Evolutionary conservation across 2,797 vertebrate genomes (phyloP).

Genomic region (Bryconaethiops microstoma): DNA sequence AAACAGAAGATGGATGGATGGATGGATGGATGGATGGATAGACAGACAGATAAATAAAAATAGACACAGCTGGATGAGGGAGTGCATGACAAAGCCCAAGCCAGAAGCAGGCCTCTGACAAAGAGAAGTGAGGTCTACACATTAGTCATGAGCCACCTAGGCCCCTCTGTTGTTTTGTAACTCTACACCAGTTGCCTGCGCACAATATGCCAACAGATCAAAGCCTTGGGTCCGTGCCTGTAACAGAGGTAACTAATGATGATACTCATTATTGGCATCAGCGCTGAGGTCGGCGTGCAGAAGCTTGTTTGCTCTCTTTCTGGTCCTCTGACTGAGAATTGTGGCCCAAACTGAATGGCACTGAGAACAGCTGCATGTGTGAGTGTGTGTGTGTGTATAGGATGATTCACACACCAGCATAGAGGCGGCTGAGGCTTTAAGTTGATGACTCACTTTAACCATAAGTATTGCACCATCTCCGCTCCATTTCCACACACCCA

Average conservation of each 20-base stretch:
- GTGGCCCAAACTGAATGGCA: slow-evolving; percentile 39
- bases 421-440: slow-evolving; percentile 72
- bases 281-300: slow-evolving; percentile 46
- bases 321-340: slow-evolving; percentile 58
- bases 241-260: slow-evolving; percentile 48
- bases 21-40: too few relatives aligned
- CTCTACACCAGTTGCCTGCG: slow-evolving; percentile 50
- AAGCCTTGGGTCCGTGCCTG: slow-evolving; percentile 30
- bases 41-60: too few relatives aligned
- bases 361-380: slow-evolving; percentile 12
- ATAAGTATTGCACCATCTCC: slow-evolving; percentile 70
- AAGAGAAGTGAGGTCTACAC: slow-evolving; percentile 29
- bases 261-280: slow-evolving; percentile 64
- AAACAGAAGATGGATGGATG: too few relatives aligned
- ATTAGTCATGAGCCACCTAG: slow-evolving; percentile 45
- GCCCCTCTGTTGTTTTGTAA: slow-evolving; percentile 53
- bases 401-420: slow-evolving; percentile 74
- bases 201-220: slow-evolving; percentile 48
- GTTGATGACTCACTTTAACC: slow-evolving; percentile 79
- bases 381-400: slow-evolving; percentile 37
- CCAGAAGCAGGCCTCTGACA: slow-evolving; percentile 23
- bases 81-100: slow-evolving; percentile 4
- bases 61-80: background rate
- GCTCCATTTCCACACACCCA: slow-evolving; percentile 63
- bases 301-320: slow-evolving; percentile 69